Base-by-base conservation (phyloP, 1,140 invertebrate genomes). In the Scylla paramamosain region DNA sequence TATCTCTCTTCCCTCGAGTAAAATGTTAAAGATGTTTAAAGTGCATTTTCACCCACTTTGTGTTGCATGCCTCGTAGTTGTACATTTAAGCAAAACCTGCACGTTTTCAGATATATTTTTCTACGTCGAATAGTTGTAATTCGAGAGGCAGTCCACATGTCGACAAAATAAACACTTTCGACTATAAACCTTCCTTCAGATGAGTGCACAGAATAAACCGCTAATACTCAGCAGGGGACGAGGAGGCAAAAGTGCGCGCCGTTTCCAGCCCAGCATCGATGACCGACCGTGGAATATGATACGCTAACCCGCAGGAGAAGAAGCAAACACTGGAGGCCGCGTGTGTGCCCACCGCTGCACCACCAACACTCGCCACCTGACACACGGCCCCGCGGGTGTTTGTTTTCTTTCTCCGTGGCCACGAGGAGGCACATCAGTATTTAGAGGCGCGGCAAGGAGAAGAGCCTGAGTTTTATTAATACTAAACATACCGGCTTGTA, bases 41-140 rank as follows among this genome's bases (percentile, higher is more conserved):
- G 52, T 59, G 52, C 10, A 59, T 77, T 77, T 77, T n/a, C n/a
- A n/a, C 67, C 67, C 67, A n/a, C 20, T 77, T 12, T 77, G 67
- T 77, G 67, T 77, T 77, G 20, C 67, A 77, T 77, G 67, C 20
- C n/a, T 77, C 67, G 6, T n/a, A 77, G 20, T 77, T 77, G 67
- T 77, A 77, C 20, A 77, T 77, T 77, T 77, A 77, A 25, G 0
- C 1, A 12, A 77, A 77, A 7, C 20, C 67, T n/a, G 67, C 25
- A 20, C 8, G 67, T 77, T 77, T n/a, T 20, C 67, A 77, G n/a
- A 77, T 77, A 77, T n/a, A 77, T 77, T 77, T 77, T 20, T 77
- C 67, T 77, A 77, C 67, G 12, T 77, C 67, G 20, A 77, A 77
- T n/a, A 77, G 67, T 77, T 77, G 67, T 77, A 77, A 77, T n/a